Evolutionary conservation across 1,140 invertebrate species (phyloP).

Genomic region (Trachymyrmex septentrionalis): DNA sequence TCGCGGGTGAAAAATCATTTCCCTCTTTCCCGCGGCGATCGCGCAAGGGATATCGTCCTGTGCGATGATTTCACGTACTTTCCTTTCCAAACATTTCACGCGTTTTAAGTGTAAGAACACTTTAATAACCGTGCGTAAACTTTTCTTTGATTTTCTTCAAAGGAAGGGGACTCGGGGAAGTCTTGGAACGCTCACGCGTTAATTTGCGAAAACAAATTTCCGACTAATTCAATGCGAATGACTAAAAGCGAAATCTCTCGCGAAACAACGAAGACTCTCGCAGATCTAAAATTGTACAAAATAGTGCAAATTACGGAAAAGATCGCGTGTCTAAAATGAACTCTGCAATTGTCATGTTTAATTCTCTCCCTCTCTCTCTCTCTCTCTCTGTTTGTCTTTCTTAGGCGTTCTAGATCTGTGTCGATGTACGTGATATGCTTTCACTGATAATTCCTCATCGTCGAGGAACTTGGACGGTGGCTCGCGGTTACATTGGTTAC

Average conservation of each 20-base stretch:
- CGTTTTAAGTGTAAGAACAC: not conserved
- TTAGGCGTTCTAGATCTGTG: not conserved
- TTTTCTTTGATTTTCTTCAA: not conserved
- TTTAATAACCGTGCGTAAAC: not conserved
- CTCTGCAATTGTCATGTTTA: not conserved
- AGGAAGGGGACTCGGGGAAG: not conserved
- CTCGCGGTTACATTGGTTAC: slow-evolving; percentile 15
- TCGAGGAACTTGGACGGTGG: slow-evolving; percentile 10
- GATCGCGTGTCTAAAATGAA: not conserved
- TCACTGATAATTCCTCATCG: slow-evolving; percentile 51
- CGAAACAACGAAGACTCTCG: not conserved
- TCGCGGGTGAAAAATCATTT: slow-evolving; percentile 39
- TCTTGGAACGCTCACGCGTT: no score
- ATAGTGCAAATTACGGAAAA: not conserved
- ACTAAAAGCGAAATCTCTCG: slow-evolving; percentile 1
- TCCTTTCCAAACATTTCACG: slow-evolving; percentile 36
- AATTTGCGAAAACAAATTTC: not conserved
- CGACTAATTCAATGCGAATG: not conserved
- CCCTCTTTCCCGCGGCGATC: slow-evolving; percentile 33
- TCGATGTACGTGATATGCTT: slow-evolving; percentile 31
- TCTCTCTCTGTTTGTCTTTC: not conserved
- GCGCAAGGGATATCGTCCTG: not conserved
- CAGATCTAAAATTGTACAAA: not conserved
- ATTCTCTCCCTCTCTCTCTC: not conserved
- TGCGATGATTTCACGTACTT: slow-evolving; percentile 38